Conservation (phyloP, 1,140 invertebrate genomes). For the Drosophila sp. region DNA sequence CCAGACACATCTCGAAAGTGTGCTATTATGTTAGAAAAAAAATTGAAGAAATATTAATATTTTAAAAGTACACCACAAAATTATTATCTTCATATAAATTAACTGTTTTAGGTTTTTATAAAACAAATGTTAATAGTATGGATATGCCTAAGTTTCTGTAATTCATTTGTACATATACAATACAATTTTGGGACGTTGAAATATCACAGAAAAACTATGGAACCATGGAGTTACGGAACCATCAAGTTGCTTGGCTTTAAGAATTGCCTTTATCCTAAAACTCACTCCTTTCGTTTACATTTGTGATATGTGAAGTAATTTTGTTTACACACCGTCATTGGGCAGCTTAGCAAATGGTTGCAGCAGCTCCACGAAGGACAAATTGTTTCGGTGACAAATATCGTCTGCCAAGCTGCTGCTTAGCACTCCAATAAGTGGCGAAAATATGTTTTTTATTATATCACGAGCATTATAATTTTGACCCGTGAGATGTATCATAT, state of each 20-base stretch:
- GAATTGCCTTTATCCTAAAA: neutral
- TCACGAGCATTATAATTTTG: conserved; percentile 89
- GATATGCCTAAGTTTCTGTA: too few species aligned
- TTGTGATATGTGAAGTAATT: neutral
- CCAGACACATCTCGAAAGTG: conserved; percentile 94
- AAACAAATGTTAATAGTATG: too few species aligned
- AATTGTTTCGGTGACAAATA: conserved; percentile 95
- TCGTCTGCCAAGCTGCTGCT: conserved; percentile 92
- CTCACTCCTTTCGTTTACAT: too few species aligned
- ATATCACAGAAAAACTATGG: too few species aligned
- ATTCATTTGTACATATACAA: neutral
- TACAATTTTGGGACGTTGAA: too few species aligned
- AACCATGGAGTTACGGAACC: too few species aligned
- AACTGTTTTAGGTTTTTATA: too few species aligned
- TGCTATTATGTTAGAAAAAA: conserved; percentile 85
- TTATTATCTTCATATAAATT: too few species aligned
- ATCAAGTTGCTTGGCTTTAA: too few species aligned
- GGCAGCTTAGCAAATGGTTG: conserved; percentile 94
- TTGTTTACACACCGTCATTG: conserved; percentile 88
- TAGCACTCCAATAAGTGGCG: conserved; percentile 94
- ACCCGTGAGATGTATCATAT: conserved; percentile 84
- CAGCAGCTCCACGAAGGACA: conserved; percentile 94
- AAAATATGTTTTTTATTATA: conserved; percentile 95
- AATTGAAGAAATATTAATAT: neutral
- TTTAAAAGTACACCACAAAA: neutral